Percentiles rank a stretch among this genome's conserved stretches.
Evolutionary conservation across 2,888 invertebrate species (phyloP).

Genomic region (Troides oblongomaculatus): DNA sequence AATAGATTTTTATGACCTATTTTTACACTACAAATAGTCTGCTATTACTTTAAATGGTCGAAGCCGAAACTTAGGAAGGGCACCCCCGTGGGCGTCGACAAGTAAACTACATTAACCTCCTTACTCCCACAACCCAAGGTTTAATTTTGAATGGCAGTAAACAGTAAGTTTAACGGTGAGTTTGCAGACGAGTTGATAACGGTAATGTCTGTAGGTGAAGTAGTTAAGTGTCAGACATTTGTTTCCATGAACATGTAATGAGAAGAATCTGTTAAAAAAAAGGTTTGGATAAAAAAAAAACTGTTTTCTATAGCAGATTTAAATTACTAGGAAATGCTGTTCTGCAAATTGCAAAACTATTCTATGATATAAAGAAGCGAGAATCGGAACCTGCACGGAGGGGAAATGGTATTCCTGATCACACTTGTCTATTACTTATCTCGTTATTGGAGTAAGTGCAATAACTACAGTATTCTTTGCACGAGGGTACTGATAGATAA

Average conservation of each 20-base stretch:
- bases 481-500: no score
- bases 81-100: not conserved
- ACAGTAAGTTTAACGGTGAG: not conserved
- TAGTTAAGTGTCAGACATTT: conserved; percentile 21
- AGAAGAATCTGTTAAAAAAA: not conserved
- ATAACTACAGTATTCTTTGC: no score
- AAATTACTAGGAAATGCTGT: no score
- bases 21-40: conserved; percentile 25
- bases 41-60: conserved; percentile 23
- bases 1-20: conserved; percentile 17
- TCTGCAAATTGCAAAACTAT: no score
- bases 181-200: conserved; percentile 14
- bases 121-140: not conserved
- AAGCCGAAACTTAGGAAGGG: conserved; percentile 6
- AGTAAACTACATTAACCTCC: not conserved
- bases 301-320: no score
- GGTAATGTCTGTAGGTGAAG: conserved; percentile 21
- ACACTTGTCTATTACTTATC: no score
- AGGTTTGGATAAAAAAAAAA: not conserved
- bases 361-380: no score
- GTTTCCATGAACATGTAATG: conserved; percentile 18
- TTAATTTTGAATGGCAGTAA: not conserved
- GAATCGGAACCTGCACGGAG: no score
- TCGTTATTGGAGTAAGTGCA: no score
- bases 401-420: no score